A percentile compares a stretch with the other conserved stretches of the same genome.
phyloP scores from a whole-genome alignment of 1,140 invertebrate species.

The Brachionus rotundiformis region DNA sequence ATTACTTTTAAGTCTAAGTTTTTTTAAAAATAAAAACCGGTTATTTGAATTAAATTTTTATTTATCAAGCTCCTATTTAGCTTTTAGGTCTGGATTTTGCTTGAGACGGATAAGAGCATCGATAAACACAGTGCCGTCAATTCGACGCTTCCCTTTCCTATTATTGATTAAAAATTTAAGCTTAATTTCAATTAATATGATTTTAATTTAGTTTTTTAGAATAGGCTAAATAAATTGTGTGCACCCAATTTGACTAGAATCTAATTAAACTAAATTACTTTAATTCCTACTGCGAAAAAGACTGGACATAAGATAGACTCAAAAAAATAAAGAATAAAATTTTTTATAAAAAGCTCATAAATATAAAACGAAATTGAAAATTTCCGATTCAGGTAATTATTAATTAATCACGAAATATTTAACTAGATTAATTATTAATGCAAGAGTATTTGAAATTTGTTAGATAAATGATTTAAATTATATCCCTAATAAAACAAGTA shows the following conservation, averaged over 20 bases:
- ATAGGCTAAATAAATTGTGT: background rate
- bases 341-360: background rate
- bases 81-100: background rate
- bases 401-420: background rate
- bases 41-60: constrained; percentile 32
- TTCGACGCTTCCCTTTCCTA: background rate
- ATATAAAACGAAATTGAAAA: background rate
- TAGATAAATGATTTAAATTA: background rate
- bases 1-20: background rate
- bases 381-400: constrained; percentile 1
- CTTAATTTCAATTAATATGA: background rate
- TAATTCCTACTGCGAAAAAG: background rate
- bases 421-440: background rate
- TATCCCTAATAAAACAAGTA: background rate
- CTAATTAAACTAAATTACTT: background rate
- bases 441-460: background rate
- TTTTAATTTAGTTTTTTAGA: background rate
- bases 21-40: constrained; percentile 9
- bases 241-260: background rate
- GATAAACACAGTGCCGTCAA: background rate
- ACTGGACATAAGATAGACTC: background rate
- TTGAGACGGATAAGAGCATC: background rate
- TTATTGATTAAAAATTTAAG: background rate
- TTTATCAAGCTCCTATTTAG: constrained; percentile 4
- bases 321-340: background rate